These are phyloP conservation scores for Pilophorus perplexus DNA, from an alignment of 2,888 invertebrate species.

Conservation along the genomic window DNA sequence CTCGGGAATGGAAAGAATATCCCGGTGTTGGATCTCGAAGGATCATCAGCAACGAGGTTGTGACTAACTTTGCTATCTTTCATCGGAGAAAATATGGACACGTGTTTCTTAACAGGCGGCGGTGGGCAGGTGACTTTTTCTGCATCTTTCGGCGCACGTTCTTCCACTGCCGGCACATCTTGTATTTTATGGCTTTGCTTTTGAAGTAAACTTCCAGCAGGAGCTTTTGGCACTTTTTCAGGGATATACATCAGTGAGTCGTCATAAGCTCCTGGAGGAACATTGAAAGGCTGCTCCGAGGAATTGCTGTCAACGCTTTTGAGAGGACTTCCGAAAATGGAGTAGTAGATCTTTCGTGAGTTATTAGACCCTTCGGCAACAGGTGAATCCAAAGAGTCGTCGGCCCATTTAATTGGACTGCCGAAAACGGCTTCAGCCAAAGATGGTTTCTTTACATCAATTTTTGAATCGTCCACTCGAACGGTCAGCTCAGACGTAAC, in stretches of 20 bases:
- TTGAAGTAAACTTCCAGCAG: too few relatives aligned
- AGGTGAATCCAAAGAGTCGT: slow-evolving; percentile 35
- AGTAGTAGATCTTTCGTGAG: background rate
- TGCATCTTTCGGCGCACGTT: too few relatives aligned
- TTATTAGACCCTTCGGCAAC: background rate
- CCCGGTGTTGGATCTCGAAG: background rate
- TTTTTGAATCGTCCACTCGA: background rate
- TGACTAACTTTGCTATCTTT: slow-evolving; percentile 10
- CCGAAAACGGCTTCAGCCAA: slow-evolving; percentile 21
- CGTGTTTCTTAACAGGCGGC: background rate
- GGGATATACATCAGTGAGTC: slow-evolving; percentile 34
- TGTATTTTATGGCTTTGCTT: too few relatives aligned
- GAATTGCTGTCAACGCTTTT: slow-evolving; percentile 7
- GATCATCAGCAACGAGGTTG: background rate
- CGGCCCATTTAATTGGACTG: slow-evolving; percentile 43
- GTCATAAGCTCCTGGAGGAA: slow-evolving; percentile 39
- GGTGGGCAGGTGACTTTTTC: background rate
- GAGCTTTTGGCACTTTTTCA: background rate
- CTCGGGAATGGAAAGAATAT: slow-evolving; percentile 14
- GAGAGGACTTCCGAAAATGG: slow-evolving; percentile 24
- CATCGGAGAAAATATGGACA: slow-evolving; percentile 16
- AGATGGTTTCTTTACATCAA: background rate
- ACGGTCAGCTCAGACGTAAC: background rate
- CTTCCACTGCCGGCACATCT: too few relatives aligned
- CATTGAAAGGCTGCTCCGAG: background rate